phyloP scores from a whole-genome alignment of 1,140 invertebrate genomes.

The Drosophila sp. region DNA sequence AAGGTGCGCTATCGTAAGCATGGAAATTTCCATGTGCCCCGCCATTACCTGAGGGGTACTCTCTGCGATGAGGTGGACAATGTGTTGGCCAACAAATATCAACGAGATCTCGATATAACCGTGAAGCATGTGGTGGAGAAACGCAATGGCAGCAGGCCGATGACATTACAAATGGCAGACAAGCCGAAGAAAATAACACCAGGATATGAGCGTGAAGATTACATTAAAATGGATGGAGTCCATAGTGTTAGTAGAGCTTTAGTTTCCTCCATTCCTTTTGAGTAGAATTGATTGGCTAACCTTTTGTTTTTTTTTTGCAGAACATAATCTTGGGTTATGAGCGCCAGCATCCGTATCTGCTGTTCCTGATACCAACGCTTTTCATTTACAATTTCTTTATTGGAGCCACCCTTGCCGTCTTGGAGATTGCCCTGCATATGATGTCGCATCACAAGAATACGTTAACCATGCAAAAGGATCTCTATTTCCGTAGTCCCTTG shows the following conservation, averaged over 20 bases:
- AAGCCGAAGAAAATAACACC: slow-evolving; percentile 43
- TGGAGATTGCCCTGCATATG: slow-evolving; percentile 84
- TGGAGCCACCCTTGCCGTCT: slow-evolving; percentile 54
- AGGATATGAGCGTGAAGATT: slow-evolving; percentile 73
- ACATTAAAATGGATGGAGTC: slow-evolving; percentile 75
- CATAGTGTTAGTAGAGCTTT: slow-evolving; percentile 55
- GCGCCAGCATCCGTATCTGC: slow-evolving; percentile 54
- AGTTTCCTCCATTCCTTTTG: neutral
- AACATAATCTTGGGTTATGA: slow-evolving; percentile 81
- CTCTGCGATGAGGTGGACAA: slow-evolving; percentile 67
- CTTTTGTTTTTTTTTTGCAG: slow-evolving; percentile 36
- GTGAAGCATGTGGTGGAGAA: slow-evolving; percentile 46
- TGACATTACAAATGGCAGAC: neutral
- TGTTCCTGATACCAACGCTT: slow-evolving; percentile 82
- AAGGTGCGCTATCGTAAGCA: slow-evolving; percentile 77
- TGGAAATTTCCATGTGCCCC: slow-evolving; percentile 70
- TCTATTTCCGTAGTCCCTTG: slow-evolving; percentile 85
- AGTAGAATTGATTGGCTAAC: neutral
- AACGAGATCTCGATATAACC: slow-evolving; percentile 38
- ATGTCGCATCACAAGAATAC: slow-evolving; percentile 85
- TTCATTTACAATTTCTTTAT: slow-evolving; percentile 81
- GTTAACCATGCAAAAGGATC: slow-evolving; percentile 82
- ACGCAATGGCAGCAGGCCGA: slow-evolving; percentile 6
- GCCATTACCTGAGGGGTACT: slow-evolving; percentile 58
- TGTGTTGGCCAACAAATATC: slow-evolving; percentile 56